Evolutionary conservation across 2,888 invertebrate species (phyloP), one percentile per base, ranked within the genome.

Genomic region (Vanessa cardui): DNA sequence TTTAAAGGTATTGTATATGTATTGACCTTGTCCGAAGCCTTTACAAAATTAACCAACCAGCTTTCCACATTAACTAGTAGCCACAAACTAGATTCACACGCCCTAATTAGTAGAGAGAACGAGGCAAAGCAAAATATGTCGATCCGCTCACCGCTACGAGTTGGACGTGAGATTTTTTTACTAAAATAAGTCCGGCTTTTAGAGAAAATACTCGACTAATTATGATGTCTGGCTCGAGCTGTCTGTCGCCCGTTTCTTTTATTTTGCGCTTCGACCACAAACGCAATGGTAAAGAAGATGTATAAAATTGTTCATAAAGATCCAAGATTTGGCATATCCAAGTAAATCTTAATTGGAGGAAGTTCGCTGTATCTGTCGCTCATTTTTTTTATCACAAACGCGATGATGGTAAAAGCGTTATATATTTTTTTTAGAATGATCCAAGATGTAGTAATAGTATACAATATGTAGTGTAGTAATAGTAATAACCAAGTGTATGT

Each of bases 181-280:
- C 39, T 39, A 16, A 52, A 26, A 26, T 15, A 52, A 52, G 50
- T 52, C 50, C 21, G 26, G 26, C 52, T 26, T 52, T 52, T 52
- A 21, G 52, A 15, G 26, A 21, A 21, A 52, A 26, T n/a, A 9
- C 18, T 18, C 52, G 16, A 6, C 26, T 52, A 21, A 15, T 26
- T 26, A 26, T 52, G 16, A 49, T 49, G 18, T 20, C 49, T 9
- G 20, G 49, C 49, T n/a, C n/a, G n/a, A n/a, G n/a, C n/a, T n/a
- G n/a, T n/a, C n/a, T n/a, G n/a, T n/a, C n/a, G n/a, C 9, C 18
- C 20, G 18, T n/a, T 18, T 18, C 18, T 18, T 9, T 20, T 20
- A 49, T 18, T 49, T 49, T 49, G 20, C 0, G 8, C 49, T 49
- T 49, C 3, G 49, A 18, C 4, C 20, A 18, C 18, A 8, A 9